These are phyloP conservation scores for Cheilosia scutellata DNA, from an alignment of 2,888 invertebrate species.

Conservation along the genomic window DNA sequence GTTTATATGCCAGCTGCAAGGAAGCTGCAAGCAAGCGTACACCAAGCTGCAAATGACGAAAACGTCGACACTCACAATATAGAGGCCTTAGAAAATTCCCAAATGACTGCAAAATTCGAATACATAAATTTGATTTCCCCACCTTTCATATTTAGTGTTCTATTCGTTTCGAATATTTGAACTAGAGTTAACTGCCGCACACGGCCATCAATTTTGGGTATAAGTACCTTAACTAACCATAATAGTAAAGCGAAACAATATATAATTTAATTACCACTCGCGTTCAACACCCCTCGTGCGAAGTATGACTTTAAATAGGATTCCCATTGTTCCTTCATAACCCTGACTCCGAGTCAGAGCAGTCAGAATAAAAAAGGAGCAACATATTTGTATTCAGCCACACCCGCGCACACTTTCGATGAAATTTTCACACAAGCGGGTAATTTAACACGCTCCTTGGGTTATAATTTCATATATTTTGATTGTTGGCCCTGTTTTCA, in stretches of 20 bases:
- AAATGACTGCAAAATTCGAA: no score
- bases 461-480: conserved; percentile 68
- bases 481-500: conserved; percentile 66
- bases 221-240: background rate
- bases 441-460: conserved; percentile 66
- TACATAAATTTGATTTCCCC: no score
- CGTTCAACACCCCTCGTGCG: background rate
- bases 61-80: no score
- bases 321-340: background rate
- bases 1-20: no score
- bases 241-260: background rate
- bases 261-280: background rate
- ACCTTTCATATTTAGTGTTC: no score
- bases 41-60: no score
- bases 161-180: no score
- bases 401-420: conserved; percentile 63
- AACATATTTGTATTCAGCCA: conserved; percentile 49
- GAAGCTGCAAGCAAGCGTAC: no score
- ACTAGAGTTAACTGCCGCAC: no score
- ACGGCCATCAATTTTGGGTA: no score
- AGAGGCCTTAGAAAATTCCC: no score
- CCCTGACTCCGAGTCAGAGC: background rate
- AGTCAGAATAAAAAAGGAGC: conserved; percentile 49
- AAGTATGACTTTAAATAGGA: background rate
- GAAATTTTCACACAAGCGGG: conserved; percentile 56